These are phyloP conservation scores for Cataglyphis cursor DNA, from an alignment of 2,888 invertebrate species.

Conservation along the genomic window DNA sequence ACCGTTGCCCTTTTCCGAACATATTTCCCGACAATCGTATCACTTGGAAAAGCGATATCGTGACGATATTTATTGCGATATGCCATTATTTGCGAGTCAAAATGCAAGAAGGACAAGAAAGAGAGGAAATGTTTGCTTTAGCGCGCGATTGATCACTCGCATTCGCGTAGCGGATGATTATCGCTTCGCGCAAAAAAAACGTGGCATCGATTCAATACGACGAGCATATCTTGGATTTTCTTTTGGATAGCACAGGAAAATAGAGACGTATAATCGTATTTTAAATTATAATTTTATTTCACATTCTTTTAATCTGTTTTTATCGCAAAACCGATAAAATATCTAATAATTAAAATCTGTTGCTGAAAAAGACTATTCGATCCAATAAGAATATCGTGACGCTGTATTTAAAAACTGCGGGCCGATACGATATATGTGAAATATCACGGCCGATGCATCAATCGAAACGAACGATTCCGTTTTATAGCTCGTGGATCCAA, in stretches of 20 bases:
- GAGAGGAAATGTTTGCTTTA: neutral
- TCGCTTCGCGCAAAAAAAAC: neutral
- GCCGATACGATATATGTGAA: neutral
- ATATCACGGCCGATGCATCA: neutral
- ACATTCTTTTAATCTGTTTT: neutral
- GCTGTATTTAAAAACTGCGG: neutral
- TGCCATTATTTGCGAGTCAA: slow-evolving; percentile 51
- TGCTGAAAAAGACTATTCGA: neutral
- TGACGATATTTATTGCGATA: slow-evolving; percentile 61
- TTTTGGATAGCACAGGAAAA: neutral
- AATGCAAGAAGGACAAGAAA: neutral
- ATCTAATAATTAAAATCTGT: neutral
- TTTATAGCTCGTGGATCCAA: neutral
- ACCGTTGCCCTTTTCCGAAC: slow-evolving; percentile 45
- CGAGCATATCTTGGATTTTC: neutral
- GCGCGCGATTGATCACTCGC: slow-evolving; percentile 24
- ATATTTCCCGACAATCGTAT: slow-evolving; percentile 21
- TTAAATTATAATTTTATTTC: neutral
- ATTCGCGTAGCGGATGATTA: neutral
- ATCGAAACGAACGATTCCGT: neutral
- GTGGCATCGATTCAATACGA: slow-evolving; percentile 2
- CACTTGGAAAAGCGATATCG: slow-evolving; percentile 49
- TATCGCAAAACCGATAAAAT: neutral
- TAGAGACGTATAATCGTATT: neutral
- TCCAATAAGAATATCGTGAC: neutral